Conservation (phyloP, 2,797 vertebrate species). For the Anguilla marmorata region DNA sequence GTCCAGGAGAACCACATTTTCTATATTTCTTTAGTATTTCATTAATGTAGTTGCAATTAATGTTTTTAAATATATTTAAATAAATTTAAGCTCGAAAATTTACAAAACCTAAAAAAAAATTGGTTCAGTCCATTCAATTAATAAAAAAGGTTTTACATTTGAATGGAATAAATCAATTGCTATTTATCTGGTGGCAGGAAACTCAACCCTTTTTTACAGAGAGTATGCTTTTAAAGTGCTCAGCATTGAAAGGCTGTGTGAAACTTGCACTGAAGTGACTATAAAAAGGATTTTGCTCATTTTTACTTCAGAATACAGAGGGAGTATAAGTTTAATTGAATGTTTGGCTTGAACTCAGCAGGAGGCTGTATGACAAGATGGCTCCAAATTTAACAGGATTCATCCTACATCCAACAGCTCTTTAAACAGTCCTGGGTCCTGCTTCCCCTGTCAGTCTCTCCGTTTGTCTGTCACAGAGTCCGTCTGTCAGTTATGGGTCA, state of each 20-base stretch:
- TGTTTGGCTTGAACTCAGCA: not conserved
- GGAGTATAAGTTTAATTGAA: not conserved
- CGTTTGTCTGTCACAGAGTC: not conserved
- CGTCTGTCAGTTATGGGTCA: not conserved
- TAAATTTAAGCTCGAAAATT: not conserved
- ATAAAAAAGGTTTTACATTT: not conserved
- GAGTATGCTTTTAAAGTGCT: conserved; percentile 52
- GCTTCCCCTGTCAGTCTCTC: not conserved
- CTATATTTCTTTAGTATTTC: not conserved
- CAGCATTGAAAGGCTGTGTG: conserved; percentile 26
- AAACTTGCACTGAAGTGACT: conserved; percentile 43
- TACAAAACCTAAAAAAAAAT: not conserved
- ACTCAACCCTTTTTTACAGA: conserved; percentile 30
- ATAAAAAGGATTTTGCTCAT: conserved; percentile 13
- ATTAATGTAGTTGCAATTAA: not conserved
- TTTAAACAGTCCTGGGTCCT: not conserved
- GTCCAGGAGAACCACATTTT: not conserved
- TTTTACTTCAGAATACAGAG: not conserved
- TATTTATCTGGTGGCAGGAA: conserved; percentile 38
- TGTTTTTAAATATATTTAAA: not conserved
- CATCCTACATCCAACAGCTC: not conserved
- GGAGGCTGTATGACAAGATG: not conserved
- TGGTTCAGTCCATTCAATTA: not conserved
- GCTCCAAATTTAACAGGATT: not conserved
- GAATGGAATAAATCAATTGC: conserved; percentile 44